Evolutionary conservation across 2,888 invertebrate species (phyloP).

Genomic region (Drosophila niveifrons): DNA sequence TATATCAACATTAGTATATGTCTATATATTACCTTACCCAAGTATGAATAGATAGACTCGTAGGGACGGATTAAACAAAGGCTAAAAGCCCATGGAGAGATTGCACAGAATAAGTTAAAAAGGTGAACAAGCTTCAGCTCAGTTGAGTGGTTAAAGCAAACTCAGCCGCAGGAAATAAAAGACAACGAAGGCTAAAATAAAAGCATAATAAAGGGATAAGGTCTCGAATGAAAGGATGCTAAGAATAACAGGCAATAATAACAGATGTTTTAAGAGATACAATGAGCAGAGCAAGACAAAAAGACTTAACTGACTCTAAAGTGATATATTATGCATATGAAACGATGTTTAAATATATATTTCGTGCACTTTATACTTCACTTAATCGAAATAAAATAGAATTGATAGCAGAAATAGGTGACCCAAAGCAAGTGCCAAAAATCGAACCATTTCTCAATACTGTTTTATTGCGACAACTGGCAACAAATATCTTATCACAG

Average conservation of each 20-base stretch:
- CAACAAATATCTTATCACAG: constrained; percentile 30
- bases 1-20: neutral
- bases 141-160: constrained; percentile 29
- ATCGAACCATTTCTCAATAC: constrained; percentile 34
- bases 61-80: constrained; percentile 60
- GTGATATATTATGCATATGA: neutral
- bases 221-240: neutral
- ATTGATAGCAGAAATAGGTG: too few relatives aligned
- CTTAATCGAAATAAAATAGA: too few relatives aligned
- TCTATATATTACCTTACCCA: constrained; percentile 6
- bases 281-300: neutral
- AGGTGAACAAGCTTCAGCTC: constrained; percentile 26
- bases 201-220: constrained; percentile 3
- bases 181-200: constrained; percentile 26
- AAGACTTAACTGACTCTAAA: neutral
- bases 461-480: constrained; percentile 1
- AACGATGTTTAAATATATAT: too few relatives aligned
- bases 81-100: constrained; percentile 30
- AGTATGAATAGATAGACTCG: neutral
- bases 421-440: constrained; percentile 22
- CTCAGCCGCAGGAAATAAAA: constrained; percentile 7
- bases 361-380: too few relatives aligned
- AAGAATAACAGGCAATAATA: constrained; percentile 4
- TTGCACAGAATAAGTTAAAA: constrained; percentile 24
- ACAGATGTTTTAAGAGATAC: neutral